Evolutionary conservation across 2,113 vertebrate species (phyloP), one percentile per base, ranked within the genome.

Genomic region (Lepisosteus osseus): DNA sequence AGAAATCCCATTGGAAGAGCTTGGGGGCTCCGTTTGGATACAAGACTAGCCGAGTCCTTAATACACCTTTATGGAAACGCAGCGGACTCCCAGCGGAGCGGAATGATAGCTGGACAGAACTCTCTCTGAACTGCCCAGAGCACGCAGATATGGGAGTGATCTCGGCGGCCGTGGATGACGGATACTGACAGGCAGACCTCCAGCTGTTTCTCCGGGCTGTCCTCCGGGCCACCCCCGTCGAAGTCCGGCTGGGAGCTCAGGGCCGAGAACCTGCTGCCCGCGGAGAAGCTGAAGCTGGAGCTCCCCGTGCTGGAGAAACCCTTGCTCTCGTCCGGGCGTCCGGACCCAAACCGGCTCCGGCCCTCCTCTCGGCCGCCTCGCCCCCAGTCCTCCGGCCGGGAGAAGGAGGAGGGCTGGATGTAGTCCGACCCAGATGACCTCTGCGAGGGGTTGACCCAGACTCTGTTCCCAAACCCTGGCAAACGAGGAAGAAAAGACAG

Each of bases 181-280:
- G 29, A 2, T 29, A 29, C 29, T 29, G 29, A 29, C 29, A 29
- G 29, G 29, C 2, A 29, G 29, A 94, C 95, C 94, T 83, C 96
- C 95, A 96, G 68, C 74, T 94, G 82, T 54, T 92, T 94, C 40
- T 89, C 88, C 17, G 91, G 92, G 51, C 96, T 93, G 62, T 94
- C 91, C 57, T 84, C 90, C 5, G 86, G 82, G 54, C 73, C 85
- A 55, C 84, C 85, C 8, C 61, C 80, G 41, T 70, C 63, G 57
- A 83, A 85, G 47, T 65, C 76, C 2, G 77, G 87, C 17, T 71
- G 76, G 59, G 76, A 63, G n/a, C 3, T 73, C 65, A 93, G 78
- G 0, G 77, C 66, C 12, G 91, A 85, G 86, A 93, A 98, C 51
- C 90, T 83, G 83, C 95, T 97, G 73, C 93, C 91, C 0, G 0